These are phyloP conservation scores for Chaetorhynchus papuensis DNA, from an alignment of 2,113 vertebrate species.

Conservation along the genomic window DNA sequence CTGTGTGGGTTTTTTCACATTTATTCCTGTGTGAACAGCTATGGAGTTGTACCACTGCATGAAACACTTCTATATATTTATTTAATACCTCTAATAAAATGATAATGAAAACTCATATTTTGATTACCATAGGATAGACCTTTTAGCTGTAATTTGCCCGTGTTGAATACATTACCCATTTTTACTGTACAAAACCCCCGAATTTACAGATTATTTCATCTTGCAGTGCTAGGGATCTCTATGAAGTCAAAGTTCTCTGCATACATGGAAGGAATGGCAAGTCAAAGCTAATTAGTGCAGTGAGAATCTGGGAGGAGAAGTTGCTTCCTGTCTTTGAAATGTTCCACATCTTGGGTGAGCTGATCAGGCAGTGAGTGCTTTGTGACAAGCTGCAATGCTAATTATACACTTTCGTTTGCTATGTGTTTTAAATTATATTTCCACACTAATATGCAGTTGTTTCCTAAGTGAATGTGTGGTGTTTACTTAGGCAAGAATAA, in stretches of 20 bases:
- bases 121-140: not conserved
- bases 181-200: not conserved
- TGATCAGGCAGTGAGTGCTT: conserved; percentile 27
- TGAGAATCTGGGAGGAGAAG: not conserved
- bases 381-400: conserved; percentile 28
- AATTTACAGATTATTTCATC: not conserved
- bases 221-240: not conserved
- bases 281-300: not conserved
- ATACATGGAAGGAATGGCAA: not conserved
- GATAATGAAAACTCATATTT: not conserved
- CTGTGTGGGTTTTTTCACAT: not conserved
- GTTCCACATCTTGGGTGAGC: not conserved
- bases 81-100: not conserved
- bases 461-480: not conserved
- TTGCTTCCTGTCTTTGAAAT: not conserved
- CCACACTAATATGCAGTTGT: not conserved
- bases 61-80: not conserved
- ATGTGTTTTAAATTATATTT: not conserved
- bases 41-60: not conserved
- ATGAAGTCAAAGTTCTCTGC: not conserved
- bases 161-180: not conserved
- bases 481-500: not conserved
- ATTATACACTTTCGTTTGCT: not conserved
- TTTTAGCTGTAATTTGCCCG: not conserved
- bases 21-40: not conserved